Percentiles rank a stretch among this genome's conserved stretches.
These are phyloP conservation scores for Graphium colonna DNA, from an alignment of 2,888 invertebrate species.

Conservation along the genomic window DNA sequence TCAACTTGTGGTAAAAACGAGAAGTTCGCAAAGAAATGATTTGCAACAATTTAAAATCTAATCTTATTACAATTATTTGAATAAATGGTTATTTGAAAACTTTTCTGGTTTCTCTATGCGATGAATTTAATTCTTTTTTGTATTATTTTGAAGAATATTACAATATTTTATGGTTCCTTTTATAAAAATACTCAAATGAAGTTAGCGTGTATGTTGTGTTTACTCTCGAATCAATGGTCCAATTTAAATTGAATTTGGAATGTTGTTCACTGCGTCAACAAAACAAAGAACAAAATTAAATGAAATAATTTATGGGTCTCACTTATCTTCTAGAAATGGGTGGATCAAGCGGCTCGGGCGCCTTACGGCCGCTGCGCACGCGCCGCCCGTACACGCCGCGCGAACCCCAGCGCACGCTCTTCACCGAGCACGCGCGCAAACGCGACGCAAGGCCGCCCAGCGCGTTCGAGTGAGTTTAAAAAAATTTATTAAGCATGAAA, in stretches of 20 bases:
- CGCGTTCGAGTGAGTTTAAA: conserved; percentile 88
- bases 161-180: too few relatives aligned
- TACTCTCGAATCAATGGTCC: neutral
- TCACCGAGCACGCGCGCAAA: conserved; percentile 74
- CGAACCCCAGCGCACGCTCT: conserved; percentile 88
- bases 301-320: neutral
- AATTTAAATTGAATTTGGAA: neutral
- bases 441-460: conserved; percentile 83
- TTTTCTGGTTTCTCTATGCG: too few relatives aligned
- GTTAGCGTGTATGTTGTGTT: neutral
- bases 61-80: too few relatives aligned
- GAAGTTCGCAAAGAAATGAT: too few relatives aligned
- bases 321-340: conserved; percentile 55
- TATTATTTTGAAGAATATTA: too few relatives aligned
- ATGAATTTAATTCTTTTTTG: too few relatives aligned
- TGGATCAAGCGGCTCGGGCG: conserved; percentile 41
- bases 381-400: conserved; percentile 92
- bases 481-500: too few relatives aligned
- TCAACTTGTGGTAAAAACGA: too few relatives aligned
- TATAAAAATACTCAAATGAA: neutral
- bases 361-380: conserved; percentile 84
- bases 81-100: too few relatives aligned
- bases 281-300: too few relatives aligned
- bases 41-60: too few relatives aligned
- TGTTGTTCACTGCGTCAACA: neutral